Evolutionary conservation across 2,113 vertebrate species (phyloP).

Genomic region (Corythaixoides concolor): DNA sequence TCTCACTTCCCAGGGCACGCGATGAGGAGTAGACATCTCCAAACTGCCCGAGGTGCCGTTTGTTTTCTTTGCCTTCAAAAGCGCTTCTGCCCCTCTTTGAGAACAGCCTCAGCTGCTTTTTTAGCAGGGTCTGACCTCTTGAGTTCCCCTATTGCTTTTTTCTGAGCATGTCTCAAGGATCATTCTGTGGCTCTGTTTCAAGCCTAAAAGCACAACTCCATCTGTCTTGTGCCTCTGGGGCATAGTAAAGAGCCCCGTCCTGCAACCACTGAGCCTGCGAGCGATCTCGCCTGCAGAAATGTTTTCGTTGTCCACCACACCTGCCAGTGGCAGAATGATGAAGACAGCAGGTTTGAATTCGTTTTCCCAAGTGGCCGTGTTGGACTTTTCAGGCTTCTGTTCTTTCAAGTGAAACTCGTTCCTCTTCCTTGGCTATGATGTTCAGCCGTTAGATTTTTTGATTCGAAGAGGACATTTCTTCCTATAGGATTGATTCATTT

Average conservation of each 20-base stretch:
- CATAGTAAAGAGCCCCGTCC: not conserved
- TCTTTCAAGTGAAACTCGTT: not conserved
- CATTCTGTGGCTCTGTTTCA: not conserved
- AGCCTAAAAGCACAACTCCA: conserved; percentile 40
- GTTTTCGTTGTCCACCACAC: not conserved
- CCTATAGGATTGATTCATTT: not conserved
- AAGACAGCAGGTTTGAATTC: not conserved
- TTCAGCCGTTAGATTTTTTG: accelerated
- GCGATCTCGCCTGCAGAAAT: not conserved
- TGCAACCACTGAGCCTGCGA: not conserved
- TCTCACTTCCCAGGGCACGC: accelerated
- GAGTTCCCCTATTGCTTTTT: not conserved
- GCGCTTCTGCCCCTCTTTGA: not conserved
- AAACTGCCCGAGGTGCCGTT: not conserved
- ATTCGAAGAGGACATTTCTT: not conserved
- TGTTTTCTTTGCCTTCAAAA: not conserved
- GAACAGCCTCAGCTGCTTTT: not conserved
- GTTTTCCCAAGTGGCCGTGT: not conserved
- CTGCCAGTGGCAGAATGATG: not conserved
- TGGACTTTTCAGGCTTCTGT: not conserved
- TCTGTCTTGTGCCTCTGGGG: conserved; percentile 31
- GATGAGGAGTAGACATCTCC: accelerated
- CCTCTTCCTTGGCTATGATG: not conserved
- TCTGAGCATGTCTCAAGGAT: not conserved
- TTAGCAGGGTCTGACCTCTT: not conserved